Evolutionary conservation across 1,140 invertebrate species (phyloP), one percentile per base, ranked within the genome.

Genomic region (Galendromus occidentalis): DNA sequence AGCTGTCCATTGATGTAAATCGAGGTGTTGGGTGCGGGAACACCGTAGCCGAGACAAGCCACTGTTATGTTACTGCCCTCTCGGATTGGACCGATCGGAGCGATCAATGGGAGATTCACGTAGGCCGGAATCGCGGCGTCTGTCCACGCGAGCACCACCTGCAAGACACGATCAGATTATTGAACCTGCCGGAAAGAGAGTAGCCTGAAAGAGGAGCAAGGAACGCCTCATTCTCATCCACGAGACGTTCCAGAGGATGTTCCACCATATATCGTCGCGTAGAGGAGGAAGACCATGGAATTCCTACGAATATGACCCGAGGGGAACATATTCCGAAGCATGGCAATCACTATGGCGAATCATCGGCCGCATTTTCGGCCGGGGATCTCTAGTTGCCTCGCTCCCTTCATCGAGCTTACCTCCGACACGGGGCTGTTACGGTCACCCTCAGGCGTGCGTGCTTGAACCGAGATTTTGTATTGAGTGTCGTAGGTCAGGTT

Each of bases 41-140:
- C 86, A 39, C 85, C 85, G 78, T 87, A 83, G 6, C 86, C 86
- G 47, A 88, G 85, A 71, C 87, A 89, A 0, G 88, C 76, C 44
- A 88, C 82, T 0, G 86, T 88, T 83, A 89, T 87, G 65, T 83
- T 85, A 67, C 84, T 83, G 1, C 86, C 86, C 76, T 89, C 86
- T 33, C 86, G 80, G 2, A 88, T 82, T 67, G 87, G 78, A 71
- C 86, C 86, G 30, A 84, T 83, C 0, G 86, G 86, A 74, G 87
- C 86, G 30, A 88, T 83, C 1, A 85, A 84, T 0, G 86, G 86
- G 1, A 84, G 81, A 84, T 88, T 86, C 25, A 88, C 85, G 76
- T 85, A 86, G 1, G 86, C 85, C 0, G 86, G 86, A 73, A 86
- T 84, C 0, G 86, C 85, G 1, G 86, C 86, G 76, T 88, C 86